Conservation (phyloP, 2,888 invertebrate genomes). For the Phaedon cochleariae region DNA sequence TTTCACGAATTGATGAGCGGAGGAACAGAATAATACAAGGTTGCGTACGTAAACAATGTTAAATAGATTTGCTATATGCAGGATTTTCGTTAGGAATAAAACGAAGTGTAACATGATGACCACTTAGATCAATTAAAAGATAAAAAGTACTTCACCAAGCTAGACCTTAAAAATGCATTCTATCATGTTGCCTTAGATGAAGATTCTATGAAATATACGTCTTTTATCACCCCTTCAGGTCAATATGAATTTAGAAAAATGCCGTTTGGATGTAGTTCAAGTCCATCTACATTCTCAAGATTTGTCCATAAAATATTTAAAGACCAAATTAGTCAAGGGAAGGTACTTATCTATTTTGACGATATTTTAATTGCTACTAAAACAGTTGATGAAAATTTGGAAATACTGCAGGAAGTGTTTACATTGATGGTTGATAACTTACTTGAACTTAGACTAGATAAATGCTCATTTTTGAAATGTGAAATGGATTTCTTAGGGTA, state of each 20-base stretch:
- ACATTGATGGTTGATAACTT: slow-evolving; percentile 25
- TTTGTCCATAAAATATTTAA: slow-evolving; percentile 40
- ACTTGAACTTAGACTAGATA: slow-evolving; percentile 42
- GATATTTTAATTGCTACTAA: slow-evolving; percentile 40
- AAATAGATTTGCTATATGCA: too few species aligned
- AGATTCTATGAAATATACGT: slow-evolving; percentile 46
- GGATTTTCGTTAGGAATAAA: too few species aligned
- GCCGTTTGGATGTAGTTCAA: slow-evolving; percentile 49
- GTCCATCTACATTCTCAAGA: slow-evolving; percentile 39
- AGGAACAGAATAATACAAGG: too few species aligned
- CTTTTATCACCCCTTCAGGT: slow-evolving; percentile 48
- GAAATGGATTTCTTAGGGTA: slow-evolving; percentile 47
- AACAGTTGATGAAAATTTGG: slow-evolving; percentile 35
- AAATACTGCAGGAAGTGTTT: slow-evolving; percentile 35
- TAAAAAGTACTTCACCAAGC: too few species aligned
- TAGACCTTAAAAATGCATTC: too few species aligned
- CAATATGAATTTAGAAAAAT: slow-evolving; percentile 50
- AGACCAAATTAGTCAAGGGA: slow-evolving; percentile 27
- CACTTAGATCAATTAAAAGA: too few species aligned
- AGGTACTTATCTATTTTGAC: slow-evolving; percentile 40
- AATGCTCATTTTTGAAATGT: slow-evolving; percentile 42
- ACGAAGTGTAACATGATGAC: too few species aligned
- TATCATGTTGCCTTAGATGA: slow-evolving; percentile 46
- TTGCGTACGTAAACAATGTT: too few species aligned
- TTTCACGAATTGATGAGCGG: too few species aligned